Evolutionary conservation across 2,797 vertebrate genomes (phyloP), one percentile per base, ranked within the genome.

Genomic region (Meriones psammophilus): DNA sequence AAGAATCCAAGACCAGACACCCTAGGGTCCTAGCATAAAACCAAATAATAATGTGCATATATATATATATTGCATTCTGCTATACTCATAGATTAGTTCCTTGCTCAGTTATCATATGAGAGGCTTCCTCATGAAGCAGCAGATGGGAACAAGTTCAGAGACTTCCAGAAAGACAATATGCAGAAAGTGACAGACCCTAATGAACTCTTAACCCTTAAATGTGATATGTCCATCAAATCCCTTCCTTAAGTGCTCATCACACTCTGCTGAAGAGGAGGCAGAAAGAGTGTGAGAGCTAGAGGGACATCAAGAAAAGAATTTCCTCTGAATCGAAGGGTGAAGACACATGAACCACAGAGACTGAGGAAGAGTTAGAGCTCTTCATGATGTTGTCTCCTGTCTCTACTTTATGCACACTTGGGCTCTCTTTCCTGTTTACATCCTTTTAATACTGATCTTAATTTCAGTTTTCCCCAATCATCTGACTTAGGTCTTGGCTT

Each of bases 371-470:
- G 3, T 73, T 73, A 73, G 3, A n/a, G 15, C 68, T 17, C 18
- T 69, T 69, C 33, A 69, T 69, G 15, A n/a, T n/a, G 17, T 17
- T 58, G 4, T 81, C 33, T 95, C 5, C 24, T 95, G 26, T 56
- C 15, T 28, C 76, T 66, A 68, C 12, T 39, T 64, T 84, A 39
- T 1, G 66, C 6, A 73, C 3, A 76, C 3, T 30, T 66, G 36
- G 80, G 24, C 26, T 88, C 46, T 79, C 66, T 92, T 77, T 79
- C 26, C 39, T 90, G 78, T 90, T 85, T 90, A 73, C 84, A 74
- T 95, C 76, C 28, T 13, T 88, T 81, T 30, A 73, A 20, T 88
- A 36, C 30, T 76, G 33, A 68, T 66, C 81, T 91, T 83, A 62
- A 46, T 77, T 94, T 93, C 92, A 28, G 77, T 80, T 80, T 76